Base-by-base conservation (phyloP, 2,888 invertebrate genomes). In the Harpalus rufipes region DNA sequence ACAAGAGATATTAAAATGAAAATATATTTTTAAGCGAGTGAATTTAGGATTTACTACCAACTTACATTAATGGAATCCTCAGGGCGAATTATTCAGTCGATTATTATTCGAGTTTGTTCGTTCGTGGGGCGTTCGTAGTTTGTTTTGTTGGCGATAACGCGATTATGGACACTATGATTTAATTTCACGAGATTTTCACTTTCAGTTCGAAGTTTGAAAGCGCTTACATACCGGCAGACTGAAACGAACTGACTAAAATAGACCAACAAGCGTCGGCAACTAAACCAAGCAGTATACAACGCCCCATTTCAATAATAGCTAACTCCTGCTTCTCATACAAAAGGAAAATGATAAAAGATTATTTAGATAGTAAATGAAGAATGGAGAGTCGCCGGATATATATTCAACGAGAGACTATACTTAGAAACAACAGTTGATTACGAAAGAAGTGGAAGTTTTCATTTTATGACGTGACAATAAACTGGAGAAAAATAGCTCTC, bases 281-380 rank as follows among this genome's bases (percentile, higher is more conserved):
- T 63, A 61, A 79, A 79, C 79, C 25, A 18, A 78, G 25, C 65
- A 68, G 21, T 25, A 16, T 58, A 63, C 16, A 16, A 68, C 82
- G 83, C 83, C 83, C 83, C 83, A 83, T 83, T 83, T 83, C 83
- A 83, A 83, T 83, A 83, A 83, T 83, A 83, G 83, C 82, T 72
- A 72, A 72, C 82, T 83, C 59, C 56, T 81, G 82, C 82, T 82
- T 83, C 83, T 18, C 18, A 59, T 59, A 83, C 83, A 76, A 14
- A 72, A 72, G 56, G 16, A 74, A 74, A 74, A 74, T 83, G 59
- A 76, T 74, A 59, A 74, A 74, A 83, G 74, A 83, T 59, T 83
- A 83, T 83, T 83, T 83, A 61, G 83, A 74, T 76, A 83, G 74
- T 83, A 83, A 83, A 83, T 83, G 83, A 76, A 58, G 74, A 83